These are phyloP conservation scores for Caligus rogercresseyi DNA, from an alignment of 1,140 invertebrate genomes.

Conservation along the genomic window DNA sequence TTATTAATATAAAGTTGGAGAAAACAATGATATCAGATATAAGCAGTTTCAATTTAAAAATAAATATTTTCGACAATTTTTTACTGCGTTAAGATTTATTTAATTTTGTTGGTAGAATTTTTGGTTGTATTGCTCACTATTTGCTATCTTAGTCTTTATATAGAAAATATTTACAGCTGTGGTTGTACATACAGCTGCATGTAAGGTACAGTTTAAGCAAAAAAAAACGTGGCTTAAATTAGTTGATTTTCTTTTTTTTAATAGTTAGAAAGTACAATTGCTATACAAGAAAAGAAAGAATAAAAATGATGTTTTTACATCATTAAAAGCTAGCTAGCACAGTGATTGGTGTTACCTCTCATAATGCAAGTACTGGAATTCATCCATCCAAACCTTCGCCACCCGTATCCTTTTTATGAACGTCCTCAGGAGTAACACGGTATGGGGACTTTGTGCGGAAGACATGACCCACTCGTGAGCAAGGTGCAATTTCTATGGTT, in stretches of 20 bases:
- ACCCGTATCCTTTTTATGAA: constrained; percentile 29
- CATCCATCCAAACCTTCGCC: constrained; percentile 34
- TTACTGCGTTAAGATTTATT: too few relatives aligned
- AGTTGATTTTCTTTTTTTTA: background rate
- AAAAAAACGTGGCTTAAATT: background rate
- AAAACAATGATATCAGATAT: too few relatives aligned
- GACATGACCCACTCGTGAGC: constrained; percentile 36
- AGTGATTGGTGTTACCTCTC: constrained; percentile 22
- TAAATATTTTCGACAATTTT: too few relatives aligned
- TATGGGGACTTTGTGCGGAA: constrained; percentile 37
- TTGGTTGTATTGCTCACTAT: constrained; percentile 19
- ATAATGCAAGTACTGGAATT: constrained; percentile 31
- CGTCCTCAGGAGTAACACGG: constrained; percentile 32
- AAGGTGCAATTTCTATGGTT: constrained; percentile 34
- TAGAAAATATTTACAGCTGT: constrained; percentile 13
- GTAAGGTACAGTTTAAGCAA: background rate
- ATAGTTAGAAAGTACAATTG: background rate
- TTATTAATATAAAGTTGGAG: too few relatives aligned
- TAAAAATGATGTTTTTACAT: background rate
- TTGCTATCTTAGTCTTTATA: background rate
- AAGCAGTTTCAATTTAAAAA: too few relatives aligned
- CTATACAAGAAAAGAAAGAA: background rate
- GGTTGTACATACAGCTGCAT: constrained; percentile 15
- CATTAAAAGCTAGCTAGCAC: background rate
- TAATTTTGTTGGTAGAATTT: too few relatives aligned